phyloP scores from a whole-genome alignment of 2,888 invertebrate species.

The Theodoxus fluviatilis region DNA sequence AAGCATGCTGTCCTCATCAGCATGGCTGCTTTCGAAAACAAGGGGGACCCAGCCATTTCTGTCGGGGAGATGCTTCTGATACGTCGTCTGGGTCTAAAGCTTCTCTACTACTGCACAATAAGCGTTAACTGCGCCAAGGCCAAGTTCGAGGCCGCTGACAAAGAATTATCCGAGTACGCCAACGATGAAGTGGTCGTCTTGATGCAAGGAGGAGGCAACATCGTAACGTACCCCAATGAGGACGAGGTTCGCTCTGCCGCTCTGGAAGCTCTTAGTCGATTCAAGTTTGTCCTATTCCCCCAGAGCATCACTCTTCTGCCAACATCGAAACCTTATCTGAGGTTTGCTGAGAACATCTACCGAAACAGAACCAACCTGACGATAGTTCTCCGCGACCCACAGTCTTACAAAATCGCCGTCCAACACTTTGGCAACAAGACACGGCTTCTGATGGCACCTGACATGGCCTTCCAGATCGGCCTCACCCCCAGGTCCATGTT shows the following conservation, averaged over 20 bases:
- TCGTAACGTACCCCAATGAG: slow-evolving; percentile 21
- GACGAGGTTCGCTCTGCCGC: slow-evolving; percentile 17
- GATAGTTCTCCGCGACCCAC: slow-evolving; percentile 28
- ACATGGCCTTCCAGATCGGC: no score
- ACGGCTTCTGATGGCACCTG: no score
- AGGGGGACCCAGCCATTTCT: slow-evolving; percentile 32
- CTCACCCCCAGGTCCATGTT: no score
- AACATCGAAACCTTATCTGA: background rate
- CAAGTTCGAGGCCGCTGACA: slow-evolving; percentile 11
- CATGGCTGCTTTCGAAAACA: slow-evolving; percentile 30
- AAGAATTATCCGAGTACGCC: slow-evolving; percentile 4
- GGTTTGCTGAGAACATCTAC: slow-evolving; percentile 10
- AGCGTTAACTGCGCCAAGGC: background rate
- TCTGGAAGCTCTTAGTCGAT: slow-evolving; percentile 24
- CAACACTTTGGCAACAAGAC: slow-evolving; percentile 25
- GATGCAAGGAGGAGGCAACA: slow-evolving; percentile 33
- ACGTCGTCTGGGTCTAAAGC: slow-evolving; percentile 12
- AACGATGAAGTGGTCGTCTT: slow-evolving; percentile 26
- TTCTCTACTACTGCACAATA: slow-evolving; percentile 26
- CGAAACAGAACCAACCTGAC: slow-evolving; percentile 30
- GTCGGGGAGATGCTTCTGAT: slow-evolving; percentile 27
- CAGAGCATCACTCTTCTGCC: slow-evolving; percentile 31
- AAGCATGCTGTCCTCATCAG: slow-evolving; percentile 29
- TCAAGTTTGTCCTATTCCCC: slow-evolving; percentile 32
- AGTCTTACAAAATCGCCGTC: slow-evolving; percentile 23